phyloP scores from a whole-genome alignment of 2,113 vertebrate genomes.

The Phyllostomus discolor region DNA sequence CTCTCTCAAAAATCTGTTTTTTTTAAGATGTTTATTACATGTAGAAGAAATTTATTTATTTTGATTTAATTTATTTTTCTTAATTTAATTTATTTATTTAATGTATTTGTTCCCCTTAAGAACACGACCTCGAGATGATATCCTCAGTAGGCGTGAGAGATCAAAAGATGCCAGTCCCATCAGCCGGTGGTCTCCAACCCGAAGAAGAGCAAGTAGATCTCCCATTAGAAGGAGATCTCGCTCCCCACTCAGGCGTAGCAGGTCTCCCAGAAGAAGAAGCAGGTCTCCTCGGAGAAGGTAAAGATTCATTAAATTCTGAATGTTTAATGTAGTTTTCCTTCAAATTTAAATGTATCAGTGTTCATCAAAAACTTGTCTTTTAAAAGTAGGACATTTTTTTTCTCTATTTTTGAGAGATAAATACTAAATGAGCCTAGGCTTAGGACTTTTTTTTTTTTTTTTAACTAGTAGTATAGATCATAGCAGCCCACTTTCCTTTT shows the following conservation, averaged over 20 bases:
- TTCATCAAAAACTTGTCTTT: neutral
- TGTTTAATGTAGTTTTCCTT: neutral
- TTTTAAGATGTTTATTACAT: neutral
- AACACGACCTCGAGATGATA: slow-evolving; percentile 84
- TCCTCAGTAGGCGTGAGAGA: slow-evolving; percentile 81
- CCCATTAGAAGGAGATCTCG: slow-evolving; percentile 85
- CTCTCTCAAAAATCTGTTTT: no score
- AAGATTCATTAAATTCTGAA: neutral
- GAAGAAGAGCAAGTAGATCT: slow-evolving; percentile 85
- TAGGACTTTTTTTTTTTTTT: neutral
- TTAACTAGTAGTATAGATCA: neutral
- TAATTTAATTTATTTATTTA: neutral
- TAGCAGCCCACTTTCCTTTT: neutral
- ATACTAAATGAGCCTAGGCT: neutral
- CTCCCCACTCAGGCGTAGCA: slow-evolving; percentile 87
- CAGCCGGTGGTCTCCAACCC: slow-evolving; percentile 82
- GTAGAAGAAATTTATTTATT: neutral
- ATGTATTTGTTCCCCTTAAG: slow-evolving; percentile 72
- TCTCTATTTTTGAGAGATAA: neutral
- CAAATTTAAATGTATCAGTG: neutral
- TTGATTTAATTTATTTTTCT: neutral
- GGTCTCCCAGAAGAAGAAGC: slow-evolving; percentile 90
- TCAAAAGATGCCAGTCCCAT: slow-evolving; percentile 82
- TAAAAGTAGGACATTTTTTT: neutral
- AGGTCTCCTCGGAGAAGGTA: slow-evolving; percentile 92